A percentile compares a stretch with the other conserved stretches of the same genome.
Evolutionary conservation across 2,797 vertebrate species (phyloP).

Genomic region (Acanthis flammea): DNA sequence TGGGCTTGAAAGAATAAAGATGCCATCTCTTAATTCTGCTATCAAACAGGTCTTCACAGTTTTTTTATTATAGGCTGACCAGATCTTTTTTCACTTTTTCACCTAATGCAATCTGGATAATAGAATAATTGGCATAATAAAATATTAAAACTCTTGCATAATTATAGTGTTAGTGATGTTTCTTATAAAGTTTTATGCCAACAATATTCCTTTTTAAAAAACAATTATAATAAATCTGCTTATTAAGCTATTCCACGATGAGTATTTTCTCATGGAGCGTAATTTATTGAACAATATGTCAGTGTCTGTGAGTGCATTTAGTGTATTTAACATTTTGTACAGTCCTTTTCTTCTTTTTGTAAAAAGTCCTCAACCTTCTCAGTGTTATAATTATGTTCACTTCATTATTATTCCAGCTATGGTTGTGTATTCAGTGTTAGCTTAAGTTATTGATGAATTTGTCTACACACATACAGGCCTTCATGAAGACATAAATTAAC

Average conservation of each 20-base stretch:
- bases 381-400: background rate
- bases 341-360: background rate
- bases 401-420: background rate
- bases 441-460: background rate
- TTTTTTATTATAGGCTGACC: background rate
- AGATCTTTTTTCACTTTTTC: background rate
- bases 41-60: background rate
- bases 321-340: background rate
- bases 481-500: background rate
- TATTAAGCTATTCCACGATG: background rate
- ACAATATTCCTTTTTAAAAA: background rate
- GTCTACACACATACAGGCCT: background rate
- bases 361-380: background rate
- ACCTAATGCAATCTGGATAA: background rate
- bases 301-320: background rate
- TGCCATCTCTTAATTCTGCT: background rate
- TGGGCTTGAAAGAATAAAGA: background rate
- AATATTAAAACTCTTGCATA: background rate
- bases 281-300: background rate
- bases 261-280: background rate
- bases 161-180: background rate
- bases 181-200: background rate
- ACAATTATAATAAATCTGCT: background rate
- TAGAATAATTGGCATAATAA: background rate
- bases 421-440: background rate